Percentiles rank a stretch among this genome's conserved stretches.
Conservation (phyloP, 1,140 invertebrate species). For the Heliothis subflexa region DNA sequence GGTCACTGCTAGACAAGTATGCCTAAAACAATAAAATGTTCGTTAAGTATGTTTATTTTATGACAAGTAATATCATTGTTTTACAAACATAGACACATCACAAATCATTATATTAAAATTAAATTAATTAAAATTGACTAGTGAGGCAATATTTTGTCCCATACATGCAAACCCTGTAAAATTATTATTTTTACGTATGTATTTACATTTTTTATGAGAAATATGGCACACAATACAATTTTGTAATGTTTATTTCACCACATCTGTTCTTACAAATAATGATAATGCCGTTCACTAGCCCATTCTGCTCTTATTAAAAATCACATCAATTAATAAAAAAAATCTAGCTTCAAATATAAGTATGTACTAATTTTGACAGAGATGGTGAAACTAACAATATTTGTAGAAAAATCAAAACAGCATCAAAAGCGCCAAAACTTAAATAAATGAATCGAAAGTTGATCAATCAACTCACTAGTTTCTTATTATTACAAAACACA, state of each 20-base stretch:
- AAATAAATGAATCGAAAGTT: neutral
- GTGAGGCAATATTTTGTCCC: constrained; percentile 56
- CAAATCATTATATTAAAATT: constrained; percentile 33
- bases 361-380: neutral
- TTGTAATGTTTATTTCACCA: constrained; percentile 6
- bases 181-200: constrained; percentile 46
- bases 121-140: constrained; percentile 67
- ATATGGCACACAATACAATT: constrained; percentile 40
- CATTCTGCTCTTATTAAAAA: too few relatives aligned
- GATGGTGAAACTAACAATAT: constrained; percentile 4
- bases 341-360: too few relatives aligned
- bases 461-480: neutral
- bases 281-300: too few relatives aligned
- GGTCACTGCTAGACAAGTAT: too few relatives aligned
- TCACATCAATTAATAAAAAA: too few relatives aligned
- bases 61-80: constrained; percentile 38
- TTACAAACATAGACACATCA: constrained; percentile 36
- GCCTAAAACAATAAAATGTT: neutral
- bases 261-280: too few relatives aligned
- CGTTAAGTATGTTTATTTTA: constrained; percentile 36
- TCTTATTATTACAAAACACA: neutral
- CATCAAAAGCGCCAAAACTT: neutral
- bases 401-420: neutral
- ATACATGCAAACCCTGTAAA: constrained; percentile 52
- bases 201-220: constrained; percentile 30